phyloP scores from a whole-genome alignment of 1,140 invertebrate genomes.

The Hetaerina americana region DNA sequence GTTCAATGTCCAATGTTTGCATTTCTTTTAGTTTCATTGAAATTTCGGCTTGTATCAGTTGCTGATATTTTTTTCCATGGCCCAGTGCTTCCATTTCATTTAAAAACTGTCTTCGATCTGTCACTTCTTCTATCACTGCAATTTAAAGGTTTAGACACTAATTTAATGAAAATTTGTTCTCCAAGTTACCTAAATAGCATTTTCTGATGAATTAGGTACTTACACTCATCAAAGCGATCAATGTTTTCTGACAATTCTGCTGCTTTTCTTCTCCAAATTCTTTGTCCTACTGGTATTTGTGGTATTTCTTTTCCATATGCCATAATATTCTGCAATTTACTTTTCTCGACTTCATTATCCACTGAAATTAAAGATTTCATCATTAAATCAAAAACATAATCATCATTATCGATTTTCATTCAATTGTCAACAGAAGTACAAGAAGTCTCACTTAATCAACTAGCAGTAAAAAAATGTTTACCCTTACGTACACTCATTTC shows the following conservation, averaged over 20 bases:
- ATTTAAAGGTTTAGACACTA: background rate
- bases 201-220: background rate
- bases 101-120: background rate
- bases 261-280: background rate
- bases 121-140: background rate
- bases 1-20: background rate
- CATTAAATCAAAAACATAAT: no score
- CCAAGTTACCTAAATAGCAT: background rate
- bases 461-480: no score
- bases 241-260: background rate
- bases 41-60: background rate
- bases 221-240: background rate
- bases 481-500: no score
- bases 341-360: background rate
- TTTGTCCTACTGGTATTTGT: background rate
- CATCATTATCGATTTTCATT: no score
- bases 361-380: no score
- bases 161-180: background rate
- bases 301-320: background rate
- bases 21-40: background rate
- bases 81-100: background rate
- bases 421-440: no score
- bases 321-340: background rate
- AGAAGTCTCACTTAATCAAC: no score
- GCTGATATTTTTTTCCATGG: background rate